Evolutionary conservation across 2,888 invertebrate species (phyloP), one percentile per base, ranked within the genome.

Genomic region (Artemia sinica): DNA sequence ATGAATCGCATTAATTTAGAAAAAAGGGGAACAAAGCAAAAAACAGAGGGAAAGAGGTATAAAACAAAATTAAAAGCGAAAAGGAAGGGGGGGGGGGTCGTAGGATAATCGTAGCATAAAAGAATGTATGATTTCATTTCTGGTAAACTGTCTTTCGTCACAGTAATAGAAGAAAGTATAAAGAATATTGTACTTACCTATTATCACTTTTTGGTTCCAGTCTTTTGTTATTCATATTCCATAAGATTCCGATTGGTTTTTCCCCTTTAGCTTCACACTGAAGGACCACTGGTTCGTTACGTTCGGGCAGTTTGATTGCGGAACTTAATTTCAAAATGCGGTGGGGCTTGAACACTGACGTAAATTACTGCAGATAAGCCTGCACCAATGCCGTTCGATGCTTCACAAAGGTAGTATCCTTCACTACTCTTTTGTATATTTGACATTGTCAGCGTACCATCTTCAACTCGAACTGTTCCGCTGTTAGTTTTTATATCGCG

Each of bases 321-420:
- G 76, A 89, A 83, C 80, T 93, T 92, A 74, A 91, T 90, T 75
- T 92, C 91, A 75, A 93, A 93, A 79, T 92, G 90, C 50, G 92
- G 92, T 71, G 92, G 92, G 71, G 92, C 93, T 83, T 94, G 93
- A 63, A 95, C 94, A 74, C 89, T 91, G 73, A 96, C 88, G 74
- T 89, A 84, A 74, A 94, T 90, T 41, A 95, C 92, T 73, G 94
- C 94, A 69, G 94, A 95, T 50, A 95, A 82, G 75, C 92, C 94
- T 71, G 92, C 89, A 71, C 94, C 94, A 74, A 96, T 93, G 74
- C 93, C 91, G 79, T 96, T 96, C 67, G 91, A 91, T 71, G 94
- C 93, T 80, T 95, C 93, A 77, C 96, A 96, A 65, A 95, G 82
- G 78, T 94, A 95, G 77, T 91, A 91, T 41, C 94, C 94, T 80